Conservation (phyloP, 2,797 vertebrate genomes). For the Loriculus beryllinus region DNA sequence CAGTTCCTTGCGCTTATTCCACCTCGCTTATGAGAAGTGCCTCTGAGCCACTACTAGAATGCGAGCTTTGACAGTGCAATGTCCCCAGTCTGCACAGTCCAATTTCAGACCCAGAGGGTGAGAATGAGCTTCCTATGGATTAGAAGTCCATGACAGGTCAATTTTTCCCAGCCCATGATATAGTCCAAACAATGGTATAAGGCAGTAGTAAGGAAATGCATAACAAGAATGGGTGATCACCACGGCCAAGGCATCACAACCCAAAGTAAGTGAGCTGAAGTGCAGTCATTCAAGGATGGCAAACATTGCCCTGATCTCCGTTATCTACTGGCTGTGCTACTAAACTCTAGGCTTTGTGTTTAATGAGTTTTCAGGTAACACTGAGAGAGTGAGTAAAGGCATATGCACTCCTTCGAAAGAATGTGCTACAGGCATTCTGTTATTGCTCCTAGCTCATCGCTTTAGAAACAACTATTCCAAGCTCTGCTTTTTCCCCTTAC, state of each 20-base stretch:
- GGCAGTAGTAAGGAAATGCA: background rate
- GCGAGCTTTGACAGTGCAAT: background rate
- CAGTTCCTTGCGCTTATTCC: background rate
- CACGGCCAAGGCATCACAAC: background rate
- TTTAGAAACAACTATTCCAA: background rate
- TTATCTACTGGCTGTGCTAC: background rate
- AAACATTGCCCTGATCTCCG: background rate
- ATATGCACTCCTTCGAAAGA: background rate
- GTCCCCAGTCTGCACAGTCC: rapidly evolving
- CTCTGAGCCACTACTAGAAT: background rate
- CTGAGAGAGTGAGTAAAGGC: background rate
- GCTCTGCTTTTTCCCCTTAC: background rate
- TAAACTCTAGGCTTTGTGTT: background rate
- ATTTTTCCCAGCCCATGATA: rapidly evolving
- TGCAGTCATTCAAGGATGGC: rapidly evolving
- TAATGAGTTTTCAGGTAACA: background rate
- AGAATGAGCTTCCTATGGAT: background rate
- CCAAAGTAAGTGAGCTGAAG: background rate
- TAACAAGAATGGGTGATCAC: background rate
- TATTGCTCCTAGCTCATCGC: background rate
- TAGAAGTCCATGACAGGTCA: background rate
- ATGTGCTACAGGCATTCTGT: background rate
- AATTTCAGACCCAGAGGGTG: background rate
- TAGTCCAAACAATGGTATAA: rapidly evolving
- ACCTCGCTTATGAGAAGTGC: background rate